Evolutionary conservation across 1,140 invertebrate species (phyloP), one percentile per base, ranked within the genome.

Genomic region (Helicoverpa armigera): DNA sequence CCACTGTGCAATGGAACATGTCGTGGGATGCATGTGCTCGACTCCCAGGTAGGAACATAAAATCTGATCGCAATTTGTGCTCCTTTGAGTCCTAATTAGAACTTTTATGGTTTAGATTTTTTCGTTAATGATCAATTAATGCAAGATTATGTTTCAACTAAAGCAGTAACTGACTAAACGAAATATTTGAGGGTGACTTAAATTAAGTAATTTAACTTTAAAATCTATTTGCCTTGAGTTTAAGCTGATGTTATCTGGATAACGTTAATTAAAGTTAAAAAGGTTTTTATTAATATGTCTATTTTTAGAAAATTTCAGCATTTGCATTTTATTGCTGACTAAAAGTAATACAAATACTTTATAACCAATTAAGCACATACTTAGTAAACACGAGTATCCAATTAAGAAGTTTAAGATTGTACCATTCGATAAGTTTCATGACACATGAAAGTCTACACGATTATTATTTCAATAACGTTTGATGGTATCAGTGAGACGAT

Each of bases 401-500:
- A 67, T 67, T 67, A 65, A 65, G 61, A 65, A 43, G 31, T 43
- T 14, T 14, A 67, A 67, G 63, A 67, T 67, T 16, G 63, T 18
- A 67, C 35, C 63, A 50, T 18, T 48, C 82, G 85, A 60, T 18
- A 74, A 48, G 35, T 56, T 35, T 43, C 54, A 74, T 60, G 72
- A 67, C 72, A 75, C 58, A 75, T 29, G 56, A 63, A 48, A 75
- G 43, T 61, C 18, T 2, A 77, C 83, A 79, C 72, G 54, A 84
- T 90, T 86, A 92, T 92, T 89, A 93, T 82, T 85, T 84, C 85
- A 88, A 92, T 89, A 86, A 82, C 56, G 67, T 78, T 79, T 23
- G 90, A 92, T 92, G 88, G 73, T 92, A 93, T 93, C 91, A 69
- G 85, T 80, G 81, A 69, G 58, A 58, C 81, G 83, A 88, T 93